Conservation (phyloP, 2,113 vertebrate genomes). For the Vulpes vulpes region DNA sequence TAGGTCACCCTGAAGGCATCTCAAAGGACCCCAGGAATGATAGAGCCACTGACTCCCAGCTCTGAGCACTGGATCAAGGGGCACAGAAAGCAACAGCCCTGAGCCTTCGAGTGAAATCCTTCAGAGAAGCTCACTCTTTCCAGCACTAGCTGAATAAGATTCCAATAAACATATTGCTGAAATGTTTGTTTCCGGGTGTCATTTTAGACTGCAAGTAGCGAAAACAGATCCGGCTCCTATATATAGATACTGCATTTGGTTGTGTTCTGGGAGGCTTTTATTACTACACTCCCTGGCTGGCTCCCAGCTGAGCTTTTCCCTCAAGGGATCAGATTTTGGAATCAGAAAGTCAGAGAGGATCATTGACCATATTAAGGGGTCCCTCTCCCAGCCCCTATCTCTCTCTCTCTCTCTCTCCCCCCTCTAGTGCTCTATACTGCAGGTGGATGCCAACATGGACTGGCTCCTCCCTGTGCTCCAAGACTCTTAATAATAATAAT, state of each 20-base stretch:
- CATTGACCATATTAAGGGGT: slow-evolving; percentile 44
- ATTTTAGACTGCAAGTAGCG: slow-evolving; percentile 68
- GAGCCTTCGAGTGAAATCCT: neutral
- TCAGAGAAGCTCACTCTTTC: slow-evolving; percentile 47
- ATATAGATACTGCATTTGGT: slow-evolving; percentile 74
- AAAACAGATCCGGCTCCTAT: slow-evolving; percentile 74
- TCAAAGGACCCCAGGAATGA: neutral
- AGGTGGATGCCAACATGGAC: slow-evolving; percentile 29
- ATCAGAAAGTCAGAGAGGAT: slow-evolving; percentile 23
- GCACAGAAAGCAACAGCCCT: neutral
- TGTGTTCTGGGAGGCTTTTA: slow-evolving; percentile 77
- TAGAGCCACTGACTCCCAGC: neutral
- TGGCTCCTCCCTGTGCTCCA: neutral
- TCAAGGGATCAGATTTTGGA: slow-evolving; percentile 67
- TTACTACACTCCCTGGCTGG: slow-evolving; percentile 66
- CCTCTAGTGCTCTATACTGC: slow-evolving; percentile 8
- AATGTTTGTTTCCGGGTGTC: slow-evolving; percentile 78
- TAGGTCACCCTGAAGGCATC: neutral
- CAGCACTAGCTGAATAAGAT: slow-evolving; percentile 55
- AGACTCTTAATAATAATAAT: slow-evolving; percentile 59
- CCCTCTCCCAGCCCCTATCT: neutral
- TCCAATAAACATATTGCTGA: slow-evolving; percentile 77
- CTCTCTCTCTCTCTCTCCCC: neutral
- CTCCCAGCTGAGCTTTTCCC: slow-evolving; percentile 74
- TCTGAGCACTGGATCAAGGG: neutral